Conservation (phyloP, 2,888 invertebrate genomes). For the Pheosia gnoma region DNA sequence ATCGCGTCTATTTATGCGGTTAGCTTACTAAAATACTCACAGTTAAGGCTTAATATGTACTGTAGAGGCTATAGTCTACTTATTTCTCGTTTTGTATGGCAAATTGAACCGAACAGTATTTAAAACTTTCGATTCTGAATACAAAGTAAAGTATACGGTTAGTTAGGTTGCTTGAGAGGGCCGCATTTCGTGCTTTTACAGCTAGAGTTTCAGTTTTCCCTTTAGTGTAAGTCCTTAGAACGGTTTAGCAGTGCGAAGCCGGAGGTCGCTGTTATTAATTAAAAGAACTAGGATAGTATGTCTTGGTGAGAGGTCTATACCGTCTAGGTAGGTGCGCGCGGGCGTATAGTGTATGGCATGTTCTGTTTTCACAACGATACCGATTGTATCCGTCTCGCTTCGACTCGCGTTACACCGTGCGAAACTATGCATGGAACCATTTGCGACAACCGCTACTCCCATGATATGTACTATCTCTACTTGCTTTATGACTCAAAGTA, state of each 20-base stretch:
- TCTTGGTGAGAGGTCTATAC: constrained; percentile 7
- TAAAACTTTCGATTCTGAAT: too few species aligned
- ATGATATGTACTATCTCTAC: constrained; percentile 29
- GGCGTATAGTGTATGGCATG: constrained; percentile 30
- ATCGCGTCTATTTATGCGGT: too few species aligned
- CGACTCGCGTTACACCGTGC: constrained; percentile 69
- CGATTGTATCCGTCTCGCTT: constrained; percentile 48
- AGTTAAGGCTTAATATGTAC: too few species aligned
- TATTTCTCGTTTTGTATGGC: too few species aligned
- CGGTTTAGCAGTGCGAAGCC: not conserved
- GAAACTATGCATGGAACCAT: constrained; percentile 64
- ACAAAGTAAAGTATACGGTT: too few species aligned
- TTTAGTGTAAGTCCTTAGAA: constrained; percentile 6
- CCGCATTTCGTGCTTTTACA: not conserved
- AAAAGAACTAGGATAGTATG: constrained; percentile 6
- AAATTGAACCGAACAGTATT: too few species aligned
- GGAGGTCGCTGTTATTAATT: not conserved
- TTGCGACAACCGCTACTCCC: constrained; percentile 24
- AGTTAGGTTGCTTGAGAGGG: too few species aligned
- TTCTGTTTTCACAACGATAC: constrained; percentile 37
- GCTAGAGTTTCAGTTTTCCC: not conserved
- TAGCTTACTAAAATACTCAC: too few species aligned
- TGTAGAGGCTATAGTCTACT: too few species aligned
- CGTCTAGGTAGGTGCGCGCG: constrained; percentile 31
- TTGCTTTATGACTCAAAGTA: constrained; percentile 24